Evolutionary conservation across 2,113 vertebrate genomes (phyloP), one percentile per base, ranked within the genome.

Genomic region (Thalassarche chlororhynchos): DNA sequence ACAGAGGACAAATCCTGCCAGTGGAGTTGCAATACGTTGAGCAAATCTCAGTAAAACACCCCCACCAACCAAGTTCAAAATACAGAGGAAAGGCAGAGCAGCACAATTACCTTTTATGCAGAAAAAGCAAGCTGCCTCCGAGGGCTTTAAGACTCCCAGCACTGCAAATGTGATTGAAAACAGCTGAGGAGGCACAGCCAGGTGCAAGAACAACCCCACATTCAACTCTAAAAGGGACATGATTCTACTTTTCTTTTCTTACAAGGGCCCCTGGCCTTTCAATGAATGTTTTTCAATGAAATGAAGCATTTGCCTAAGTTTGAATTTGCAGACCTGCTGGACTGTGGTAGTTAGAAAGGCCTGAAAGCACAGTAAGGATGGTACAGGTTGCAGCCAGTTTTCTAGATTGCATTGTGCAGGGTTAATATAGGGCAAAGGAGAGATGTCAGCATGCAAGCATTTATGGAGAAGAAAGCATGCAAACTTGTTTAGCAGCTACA

Each of bases 11-110:
- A 46, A 52, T 60, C 46, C 66, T 52, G 7, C 24, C 15, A 4
- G 17, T 1, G 2, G 44, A 51, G 16, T 0, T 12, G 7, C 15
- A 55, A 11, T 11, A 74, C 0, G 0, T 14, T 8, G 4, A 3
- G 8, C 17, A 83, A 23, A 19, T 66, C 32, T 18, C 49, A 52
- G 29, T 5, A 26, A 44, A 65, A 24, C 4, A 29, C 2, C 32
- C 18, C 20, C 58, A 86, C 6, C 24, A n/a, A 17, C 2, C 23
- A 55, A 18, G 10, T 36, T 52, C 7, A 70, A 71, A 82, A 51
- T 1, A 17, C 0, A 80, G 9, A 80, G 6, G 6, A 76, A 14
- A 72, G 1, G 1, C 12, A 34, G 4, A 51, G 5, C 38, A 72
- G 3, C 54, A 74, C 14, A 1, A 14, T 1, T 4, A 11, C 6